Base-by-base conservation (phyloP, 1,140 invertebrate species). In the Oedothorax gibbosus region DNA sequence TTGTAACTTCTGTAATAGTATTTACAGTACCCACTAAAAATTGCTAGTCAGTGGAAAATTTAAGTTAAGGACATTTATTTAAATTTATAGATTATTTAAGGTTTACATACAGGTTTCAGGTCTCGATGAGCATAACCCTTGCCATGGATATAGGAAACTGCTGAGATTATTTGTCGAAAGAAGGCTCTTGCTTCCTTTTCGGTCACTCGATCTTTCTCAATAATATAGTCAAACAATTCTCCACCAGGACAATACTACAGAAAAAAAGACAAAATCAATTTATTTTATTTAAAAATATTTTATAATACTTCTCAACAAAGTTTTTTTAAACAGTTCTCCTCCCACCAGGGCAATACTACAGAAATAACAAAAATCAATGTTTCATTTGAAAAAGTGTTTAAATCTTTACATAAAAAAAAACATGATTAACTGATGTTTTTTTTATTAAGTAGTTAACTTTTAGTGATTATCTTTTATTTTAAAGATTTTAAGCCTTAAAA, bases 261-360 rank as follows among this genome's bases (percentile, higher is more conserved):
- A 50, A 80, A 35, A 6, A 62, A 21, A n/a, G 20, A 69, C 14
- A 57, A 11, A 75, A 7, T 35, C 11, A 56, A 56, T 10, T 10
- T 20, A 56, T 21, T 75, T 14, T 56, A 18, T 11, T 15, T n/a
- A 21, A 54, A 79, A 12, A 18, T 9, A 15, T n/a, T 49, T 62
- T 77, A 50, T 21, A 77, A 77, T 20, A 71, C 15, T 9, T 71
- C 51, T 86, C 35, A 2, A 35, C 1, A 75, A n/a, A n/a, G n/a
- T n/a, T n/a, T n/a, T n/a, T n/a, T n/a, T n/a, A 90, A 96, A 96
- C 21, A 96, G 89, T 90, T 96, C 95, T 78, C 95, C 95, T n/a
- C n/a, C n/a, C n/a, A 60, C 94, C 94, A 79, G 93, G 93, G 88
- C 95, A 96, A 88, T 96, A 95, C 91, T 93, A 53, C 35, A 35